Base-by-base conservation (phyloP, 2,797 vertebrate genomes). In the Prionace glauca region DNA sequence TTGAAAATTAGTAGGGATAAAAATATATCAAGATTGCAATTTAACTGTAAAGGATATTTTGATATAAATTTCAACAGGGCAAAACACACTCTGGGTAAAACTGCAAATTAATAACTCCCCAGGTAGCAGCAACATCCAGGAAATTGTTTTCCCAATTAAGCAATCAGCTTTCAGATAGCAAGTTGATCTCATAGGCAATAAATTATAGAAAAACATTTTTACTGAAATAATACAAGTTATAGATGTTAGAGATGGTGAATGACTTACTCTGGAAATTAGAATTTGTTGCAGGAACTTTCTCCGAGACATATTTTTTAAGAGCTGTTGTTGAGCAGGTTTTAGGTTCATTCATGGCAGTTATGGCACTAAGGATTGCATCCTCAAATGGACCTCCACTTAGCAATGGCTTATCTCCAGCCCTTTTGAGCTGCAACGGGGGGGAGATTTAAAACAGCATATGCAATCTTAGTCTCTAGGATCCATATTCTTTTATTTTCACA, bases 281-380 rank as follows among this genome's bases (percentile, higher is more conserved):
- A 97, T 98, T 99, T 96, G 97, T 97, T 96, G 99, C 99, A 96
- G 99, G 98, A 97, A 99, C 98, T 96, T 98, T 98, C 96, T 99
- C 98, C 96, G 99, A 95, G 94, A 99, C 97, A 96, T 98, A 99
- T 96, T 97, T 99, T 97, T 99, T 99, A 96, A 99, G 98, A 0
- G 98, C 98, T 45, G 98, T 98, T 96, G 98, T 99, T 96, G 99
- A 99, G 97, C 99, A 99, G 96, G 99, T 99, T 97, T 99, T 99
- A 95, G 99, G 99, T 96, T 99, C 99, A 0, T 99, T 99, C 99
- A 99, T 99, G 97, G 99, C 99, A 56, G 98, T 99, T 96, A 99
- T 99, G 95, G 99, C 99, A 0, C 98, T 98, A 81, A 98, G 97
- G 97, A 99, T 98, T 95, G 99, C 99, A 0, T 99, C 99, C 96